A percentile compares a stretch with the other conserved stretches of the same genome.
phyloP scores from a whole-genome alignment of 2,113 vertebrate species.

The Nansenia antarctica region DNA sequence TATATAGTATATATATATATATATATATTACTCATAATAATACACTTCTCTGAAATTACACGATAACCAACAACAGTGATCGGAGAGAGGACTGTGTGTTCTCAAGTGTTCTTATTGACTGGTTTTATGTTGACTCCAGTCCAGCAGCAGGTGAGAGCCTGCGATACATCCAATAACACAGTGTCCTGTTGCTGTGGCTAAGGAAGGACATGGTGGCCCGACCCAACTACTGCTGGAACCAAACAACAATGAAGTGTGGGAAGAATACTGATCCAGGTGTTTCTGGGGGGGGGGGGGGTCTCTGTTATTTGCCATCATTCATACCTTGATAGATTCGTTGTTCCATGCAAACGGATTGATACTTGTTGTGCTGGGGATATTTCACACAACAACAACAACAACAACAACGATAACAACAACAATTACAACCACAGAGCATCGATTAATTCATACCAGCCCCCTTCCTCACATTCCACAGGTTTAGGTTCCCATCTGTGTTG shows the following conservation, averaged over 20 bases:
- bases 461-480: slow-evolving; percentile 53
- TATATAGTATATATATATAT: neutral
- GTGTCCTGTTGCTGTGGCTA: neutral
- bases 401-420: neutral
- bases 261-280: neutral
- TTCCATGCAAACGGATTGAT: neutral
- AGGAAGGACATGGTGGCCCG: neutral
- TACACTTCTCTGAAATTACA: slow-evolving; percentile 1
- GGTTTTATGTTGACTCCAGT: neutral
- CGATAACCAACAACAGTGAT: neutral
- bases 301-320: neutral
- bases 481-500: slow-evolving; percentile 57
- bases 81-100: neutral
- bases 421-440: slow-evolving; percentile 25
- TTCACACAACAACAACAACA: slow-evolving; percentile 19
- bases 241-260: neutral
- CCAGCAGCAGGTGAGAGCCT: neutral
- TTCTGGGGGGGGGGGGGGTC: no score
- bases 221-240: neutral
- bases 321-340: neutral
- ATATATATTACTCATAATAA: neutral
- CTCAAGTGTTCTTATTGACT: neutral
- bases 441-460: slow-evolving; percentile 47
- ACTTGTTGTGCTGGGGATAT: neutral
- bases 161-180: neutral